Base-by-base conservation (phyloP, 2,888 invertebrate genomes). In the Chrysolina oricalcia region DNA sequence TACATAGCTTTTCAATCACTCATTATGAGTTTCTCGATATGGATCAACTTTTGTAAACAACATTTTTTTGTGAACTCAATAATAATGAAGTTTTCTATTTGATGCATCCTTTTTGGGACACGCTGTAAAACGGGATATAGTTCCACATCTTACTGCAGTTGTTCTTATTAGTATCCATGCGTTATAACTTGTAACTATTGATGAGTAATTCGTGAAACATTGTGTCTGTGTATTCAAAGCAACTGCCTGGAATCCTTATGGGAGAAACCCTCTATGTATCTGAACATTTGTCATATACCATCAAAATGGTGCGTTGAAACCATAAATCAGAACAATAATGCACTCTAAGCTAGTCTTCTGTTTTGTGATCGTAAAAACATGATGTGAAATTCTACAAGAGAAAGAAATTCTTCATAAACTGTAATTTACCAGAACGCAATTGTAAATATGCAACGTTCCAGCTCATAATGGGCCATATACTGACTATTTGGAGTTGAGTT, bases 321-420 rank as follows among this genome's bases (percentile, higher is more conserved):
- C 71, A 72, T 77, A 77, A 77, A 74, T 77, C 72, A 68, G 64
- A 53, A 27, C 43, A 53, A 69, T 65, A 73, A 73, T 56, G 56
- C 48, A 59, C 59, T 64, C 69, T 69, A 72, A 77, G 65, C 69
- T 50, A 64, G 63, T 68, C 70, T 66, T 74, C 72, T 77, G 78
- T 80, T 75, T 70, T 69, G 71, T 17, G 56, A 75, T 75, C 74
- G 71, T 80, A 80, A 80, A 80, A 76, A 75, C 74, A 80, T 79
- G 73, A 80, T 80, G 71, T 72, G 76, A 76, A 76, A 74, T 79
- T 70, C 72, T 71, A 70, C 27, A 64, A 70, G 53, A 77, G 72
- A 77, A 68, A 75, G 72, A 65, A 68, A 62, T 41, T 56, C 69
- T 70, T 66, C 56, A 63, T 63, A 53, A 74, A 70, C 21, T 40